A percentile compares a stretch with the other conserved stretches of the same genome.
Evolutionary conservation across 92 coral and sea anemone species (phyloP).

Genomic region (Isaurus tuberculatus): DNA sequence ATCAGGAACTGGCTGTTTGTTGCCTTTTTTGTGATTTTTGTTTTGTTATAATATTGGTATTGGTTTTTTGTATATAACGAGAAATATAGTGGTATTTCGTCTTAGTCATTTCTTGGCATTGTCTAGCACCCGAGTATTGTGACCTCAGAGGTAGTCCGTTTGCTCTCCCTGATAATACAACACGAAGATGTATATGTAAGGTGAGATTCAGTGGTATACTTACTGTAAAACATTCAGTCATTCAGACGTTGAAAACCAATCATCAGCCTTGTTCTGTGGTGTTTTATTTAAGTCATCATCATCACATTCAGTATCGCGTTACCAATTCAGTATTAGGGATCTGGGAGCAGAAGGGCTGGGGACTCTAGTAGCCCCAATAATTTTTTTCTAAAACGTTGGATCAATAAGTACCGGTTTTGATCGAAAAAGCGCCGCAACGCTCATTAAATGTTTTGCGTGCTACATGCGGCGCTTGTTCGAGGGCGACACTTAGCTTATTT

Average conservation of each 20-base stretch:
- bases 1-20: too few species aligned
- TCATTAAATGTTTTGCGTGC: too few species aligned
- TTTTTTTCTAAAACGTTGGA: too few species aligned
- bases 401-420: too few species aligned
- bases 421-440: too few species aligned
- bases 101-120: background rate
- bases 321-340: background rate
- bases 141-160: conserved; percentile 72
- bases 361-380: too few species aligned
- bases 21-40: background rate
- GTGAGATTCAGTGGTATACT: conserved; percentile 36
- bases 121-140: conserved; percentile 71
- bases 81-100: background rate
- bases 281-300: too few species aligned
- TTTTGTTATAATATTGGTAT: background rate
- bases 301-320: background rate
- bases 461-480: too few species aligned
- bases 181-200: conserved; percentile 81
- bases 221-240: background rate
- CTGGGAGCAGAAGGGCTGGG: too few species aligned
- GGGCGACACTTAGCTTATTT: too few species aligned
- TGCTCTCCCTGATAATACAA: conserved; percentile 57
- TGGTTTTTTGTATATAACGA: background rate
- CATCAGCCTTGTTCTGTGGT: too few species aligned
- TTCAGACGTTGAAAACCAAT: too few species aligned